Percentiles rank a stretch among this genome's conserved stretches.
These are phyloP conservation scores for Rattus norvegicus DNA, from an alignment of 2,113 vertebrate genomes.

Conservation along the genomic window GRCr8 NC_086023.1:160177501-160178000, in stretches of 20 bases:
- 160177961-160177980: not conserved
- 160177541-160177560: not conserved
- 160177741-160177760: too few species aligned
- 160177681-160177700: not conserved
- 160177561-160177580: not conserved
- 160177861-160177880: not conserved
- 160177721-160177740: too few species aligned
- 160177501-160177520: not conserved
- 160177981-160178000: not conserved
- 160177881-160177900: not conserved
- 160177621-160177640: not conserved
- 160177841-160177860: not conserved
- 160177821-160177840: not conserved
- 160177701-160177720: too few species aligned
- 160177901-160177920: too few species aligned
- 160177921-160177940: not conserved
- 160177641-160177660: not conserved
- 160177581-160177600: accelerated
- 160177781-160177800: not conserved
- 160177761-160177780: accelerated
- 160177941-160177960: not conserved
- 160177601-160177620: not conserved
- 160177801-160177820: not conserved
- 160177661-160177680: not conserved
- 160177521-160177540: not conserved